Evolutionary conservation across 2,797 vertebrate genomes (phyloP).

Genomic region (Bryconaethiops microstoma): DNA sequence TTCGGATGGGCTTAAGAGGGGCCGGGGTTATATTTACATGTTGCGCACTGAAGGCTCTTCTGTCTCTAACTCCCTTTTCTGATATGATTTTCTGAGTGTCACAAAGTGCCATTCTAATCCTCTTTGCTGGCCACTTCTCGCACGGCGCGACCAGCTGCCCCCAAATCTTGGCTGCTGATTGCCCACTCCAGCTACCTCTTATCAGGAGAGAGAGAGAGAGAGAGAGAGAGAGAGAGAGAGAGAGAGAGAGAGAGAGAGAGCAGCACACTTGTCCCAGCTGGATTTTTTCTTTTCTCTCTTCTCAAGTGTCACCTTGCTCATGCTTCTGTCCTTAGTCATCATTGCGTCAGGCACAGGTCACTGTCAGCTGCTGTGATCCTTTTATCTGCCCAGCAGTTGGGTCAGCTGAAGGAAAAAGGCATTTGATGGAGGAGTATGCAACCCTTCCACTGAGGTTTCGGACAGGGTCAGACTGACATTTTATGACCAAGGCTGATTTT

Average conservation of each 20-base stretch:
- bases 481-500: background rate
- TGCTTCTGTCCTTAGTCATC: slow-evolving; percentile 27
- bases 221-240: slow-evolving; percentile 40
- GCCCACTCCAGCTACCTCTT: slow-evolving; percentile 61
- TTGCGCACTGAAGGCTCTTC: slow-evolving; percentile 70
- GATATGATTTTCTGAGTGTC: slow-evolving; percentile 55
- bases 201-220: slow-evolving; percentile 30
- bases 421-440: slow-evolving; percentile 32
- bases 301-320: slow-evolving; percentile 28
- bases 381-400: slow-evolving; percentile 20
- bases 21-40: slow-evolving; percentile 78
- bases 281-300: slow-evolving; percentile 39
- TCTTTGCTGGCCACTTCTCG: slow-evolving; percentile 49
- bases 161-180: slow-evolving; percentile 65
- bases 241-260: slow-evolving; percentile 46
- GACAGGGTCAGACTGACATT: background rate
- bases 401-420: slow-evolving; percentile 17
- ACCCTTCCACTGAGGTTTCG: slow-evolving; percentile 11
- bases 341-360: slow-evolving; percentile 8
- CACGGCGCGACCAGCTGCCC: slow-evolving; percentile 49
- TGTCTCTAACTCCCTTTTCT: slow-evolving; percentile 54
- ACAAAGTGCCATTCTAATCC: slow-evolving; percentile 69
- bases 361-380: slow-evolving; percentile 26
- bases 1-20: slow-evolving; percentile 75
- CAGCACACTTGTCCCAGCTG: slow-evolving; percentile 5